Conservation (phyloP, 1,140 invertebrate genomes). For the Diplogasteroides magnus region DNA sequence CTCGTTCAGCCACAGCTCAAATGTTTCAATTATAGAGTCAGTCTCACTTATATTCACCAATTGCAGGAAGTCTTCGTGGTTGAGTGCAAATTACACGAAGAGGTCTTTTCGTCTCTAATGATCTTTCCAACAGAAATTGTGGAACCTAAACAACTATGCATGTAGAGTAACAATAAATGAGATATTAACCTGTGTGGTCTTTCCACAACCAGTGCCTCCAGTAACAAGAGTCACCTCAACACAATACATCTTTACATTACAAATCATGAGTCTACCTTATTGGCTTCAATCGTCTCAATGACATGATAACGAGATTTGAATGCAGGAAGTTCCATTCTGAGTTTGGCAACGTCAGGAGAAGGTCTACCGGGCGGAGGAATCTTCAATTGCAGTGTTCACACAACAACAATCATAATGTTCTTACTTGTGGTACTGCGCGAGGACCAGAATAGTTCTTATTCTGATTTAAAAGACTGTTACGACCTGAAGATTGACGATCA, state of each 20-base stretch:
- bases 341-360: slow-evolving; percentile 38
- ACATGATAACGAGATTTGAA: slow-evolving; percentile 61
- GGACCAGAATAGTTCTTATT: no score
- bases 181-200: slow-evolving; percentile 83
- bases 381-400: no score
- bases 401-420: no score
- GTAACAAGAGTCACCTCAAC: slow-evolving; percentile 63
- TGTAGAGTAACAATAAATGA: no score
- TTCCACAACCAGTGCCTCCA: slow-evolving; percentile 80
- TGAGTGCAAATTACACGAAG: slow-evolving; percentile 87
- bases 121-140: slow-evolving; percentile 80
- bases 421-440: no score
- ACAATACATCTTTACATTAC: background rate
- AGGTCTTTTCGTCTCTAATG: slow-evolving; percentile 63
- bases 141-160: slow-evolving; percentile 64
- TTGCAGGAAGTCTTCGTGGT: slow-evolving; percentile 80
- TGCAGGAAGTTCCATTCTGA: slow-evolving; percentile 64
- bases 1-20: background rate
- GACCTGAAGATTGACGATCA: no score
- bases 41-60: slow-evolving; percentile 59
- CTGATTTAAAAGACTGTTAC: no score
- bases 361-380: background rate
- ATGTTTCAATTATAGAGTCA: background rate
- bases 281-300: slow-evolving; percentile 70
- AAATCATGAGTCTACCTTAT: slow-evolving; percentile 66